phyloP scores from a whole-genome alignment of 1,140 invertebrate genomes.

The Chrysomallon squamiferum region DNA sequence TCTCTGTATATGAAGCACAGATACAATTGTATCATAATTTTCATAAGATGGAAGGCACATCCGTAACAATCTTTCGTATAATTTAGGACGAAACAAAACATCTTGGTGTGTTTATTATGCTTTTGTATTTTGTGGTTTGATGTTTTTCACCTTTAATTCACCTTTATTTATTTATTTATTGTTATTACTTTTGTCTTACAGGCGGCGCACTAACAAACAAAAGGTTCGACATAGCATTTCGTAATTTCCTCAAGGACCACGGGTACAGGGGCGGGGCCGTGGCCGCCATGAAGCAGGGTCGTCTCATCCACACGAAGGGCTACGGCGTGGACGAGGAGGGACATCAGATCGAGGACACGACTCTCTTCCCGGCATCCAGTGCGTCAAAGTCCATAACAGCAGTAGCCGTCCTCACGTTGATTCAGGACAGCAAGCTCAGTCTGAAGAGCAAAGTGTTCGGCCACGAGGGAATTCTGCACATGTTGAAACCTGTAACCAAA shows the following conservation, averaged over 20 bases:
- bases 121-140: too few relatives aligned
- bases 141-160: too few relatives aligned
- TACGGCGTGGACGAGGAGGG: conserved; percentile 35
- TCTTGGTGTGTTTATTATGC: too few relatives aligned
- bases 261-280: conserved; percentile 47
- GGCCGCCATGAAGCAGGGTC: conserved; percentile 43
- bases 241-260: conserved; percentile 30
- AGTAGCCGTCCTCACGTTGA: conserved; percentile 46
- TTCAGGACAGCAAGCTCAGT: conserved; percentile 34
- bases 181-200: conserved; percentile 13
- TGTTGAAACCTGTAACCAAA: conserved; percentile 26
- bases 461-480: conserved; percentile 32
- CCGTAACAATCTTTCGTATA: too few relatives aligned
- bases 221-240: conserved; percentile 31
- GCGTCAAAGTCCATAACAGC: conserved; percentile 54
- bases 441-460: conserved; percentile 49
- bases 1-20: too few relatives aligned
- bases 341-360: conserved; percentile 24
- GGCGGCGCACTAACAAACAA: conserved; percentile 3
- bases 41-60: too few relatives aligned
- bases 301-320: conserved; percentile 44
- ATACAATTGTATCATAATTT: too few relatives aligned
- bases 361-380: conserved; percentile 38
- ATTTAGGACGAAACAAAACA: too few relatives aligned
- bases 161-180: too few relatives aligned